These are phyloP conservation scores for Chloroceryle amazona DNA, from an alignment of 2,797 vertebrate genomes.

Conservation along the genomic window DNA sequence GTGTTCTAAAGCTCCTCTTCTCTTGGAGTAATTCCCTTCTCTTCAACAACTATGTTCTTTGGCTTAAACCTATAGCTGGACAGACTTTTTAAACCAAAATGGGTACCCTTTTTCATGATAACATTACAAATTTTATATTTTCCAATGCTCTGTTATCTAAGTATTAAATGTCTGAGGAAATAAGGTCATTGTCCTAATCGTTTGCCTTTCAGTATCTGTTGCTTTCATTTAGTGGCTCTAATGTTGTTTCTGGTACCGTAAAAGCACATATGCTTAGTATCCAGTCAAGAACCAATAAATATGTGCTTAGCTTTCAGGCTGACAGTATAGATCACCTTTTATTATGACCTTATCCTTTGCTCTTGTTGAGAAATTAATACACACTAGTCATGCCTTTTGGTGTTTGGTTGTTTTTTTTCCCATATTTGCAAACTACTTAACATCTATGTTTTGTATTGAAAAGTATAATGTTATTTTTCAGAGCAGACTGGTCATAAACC, in stretches of 20 bases:
- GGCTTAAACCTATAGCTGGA: background rate
- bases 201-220: background rate
- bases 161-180: background rate
- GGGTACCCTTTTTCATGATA: background rate
- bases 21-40: background rate
- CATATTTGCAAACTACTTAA: background rate
- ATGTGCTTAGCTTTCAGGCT: background rate
- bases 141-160: background rate
- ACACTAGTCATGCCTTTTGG: background rate
- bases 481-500: background rate
- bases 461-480: background rate
- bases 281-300: background rate
- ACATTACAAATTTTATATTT: background rate
- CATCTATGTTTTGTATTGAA: accelerated
- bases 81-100: background rate
- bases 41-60: background rate
- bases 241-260: background rate
- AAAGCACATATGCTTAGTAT: background rate
- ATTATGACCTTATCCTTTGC: background rate
- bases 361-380: background rate
- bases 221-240: background rate
- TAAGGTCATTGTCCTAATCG: background rate
- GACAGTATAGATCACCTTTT: background rate
- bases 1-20: background rate
- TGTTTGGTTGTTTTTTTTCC: background rate